Evolutionary conservation across 2,113 vertebrate genomes (phyloP), one percentile per base, ranked within the genome.

Genomic region (Oncorhynchus kisutch): DNA sequence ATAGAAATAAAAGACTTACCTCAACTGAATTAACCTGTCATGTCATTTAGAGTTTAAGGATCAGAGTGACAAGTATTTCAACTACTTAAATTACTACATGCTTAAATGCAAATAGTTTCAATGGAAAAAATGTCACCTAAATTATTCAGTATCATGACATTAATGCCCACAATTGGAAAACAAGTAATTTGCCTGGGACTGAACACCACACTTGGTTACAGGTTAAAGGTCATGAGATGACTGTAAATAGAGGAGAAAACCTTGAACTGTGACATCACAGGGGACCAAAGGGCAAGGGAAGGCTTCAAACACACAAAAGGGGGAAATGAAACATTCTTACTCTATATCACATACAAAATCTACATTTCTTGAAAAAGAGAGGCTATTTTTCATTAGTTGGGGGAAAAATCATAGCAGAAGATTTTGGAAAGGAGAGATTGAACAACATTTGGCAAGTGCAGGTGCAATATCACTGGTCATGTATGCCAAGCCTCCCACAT

Each of bases 371-470:
- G 78, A 78, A 78, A 84, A 68, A 31, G 71, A 77, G 59, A 39
- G 49, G 71, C 66, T 64, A 13, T 34, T 66, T 76, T 87, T 73
- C 81, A 51, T 75, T 79, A 3, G 70, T 20, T 11, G 22, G 22
- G 12, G 39, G 27, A 49, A 49, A 31, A 24, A 67, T 14, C 29
- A 13, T 3, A 66, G 4, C 70, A 74, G 80, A 79, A 87, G 88
- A 87, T 91, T 92, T 91, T 7, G 87, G 88, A 92, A 91, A 90
- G 87, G 87, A 93, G 90, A 91, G 88, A 90, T 85, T 85, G 91
- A 90, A 92, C 90, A 88, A 88, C 91, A 92, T 91, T 90, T 92
- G 92, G 91, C 91, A 92, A 91, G 86, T 83, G 86, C 89, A 89
- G 85, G 87, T 85, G 89, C 87, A 79, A 49, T 74, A 29, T 20